Percentiles rank a stretch among this genome's conserved stretches.
phyloP scores from a whole-genome alignment of 2,888 invertebrate genomes.

The Eumacrocentrus americanus region DNA sequence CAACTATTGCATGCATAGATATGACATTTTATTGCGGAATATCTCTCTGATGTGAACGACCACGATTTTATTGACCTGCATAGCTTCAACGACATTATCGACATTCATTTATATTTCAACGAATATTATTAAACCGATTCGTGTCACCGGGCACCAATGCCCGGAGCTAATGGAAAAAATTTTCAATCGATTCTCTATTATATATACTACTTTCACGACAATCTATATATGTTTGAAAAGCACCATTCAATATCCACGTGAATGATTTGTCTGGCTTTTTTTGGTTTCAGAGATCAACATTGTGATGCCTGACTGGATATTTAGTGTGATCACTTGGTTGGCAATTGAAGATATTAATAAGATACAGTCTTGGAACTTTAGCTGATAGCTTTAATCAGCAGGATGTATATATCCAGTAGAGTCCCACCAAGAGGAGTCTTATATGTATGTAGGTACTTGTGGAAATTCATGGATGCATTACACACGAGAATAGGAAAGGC shows the following conservation, averaged over 20 bases:
- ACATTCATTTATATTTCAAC: constrained; percentile 25
- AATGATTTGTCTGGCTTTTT: not conserved
- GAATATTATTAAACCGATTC: constrained; percentile 24
- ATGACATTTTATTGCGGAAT: not conserved
- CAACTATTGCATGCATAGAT: not conserved
- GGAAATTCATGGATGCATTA: not conserved
- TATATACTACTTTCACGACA: not conserved
- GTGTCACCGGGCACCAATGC: constrained; percentile 18
- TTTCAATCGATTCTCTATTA: constrained; percentile 15
- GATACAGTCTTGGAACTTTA: no score
- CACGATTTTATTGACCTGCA: constrained; percentile 1
- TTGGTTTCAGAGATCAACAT: no score
- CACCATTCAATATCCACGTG: not conserved
- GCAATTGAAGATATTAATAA: no score
- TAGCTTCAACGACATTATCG: constrained; percentile 17
- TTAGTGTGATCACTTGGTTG: no score
- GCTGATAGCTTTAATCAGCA: no score
- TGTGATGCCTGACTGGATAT: no score
- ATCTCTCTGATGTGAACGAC: not conserved
- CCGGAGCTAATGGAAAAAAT: constrained; percentile 8
- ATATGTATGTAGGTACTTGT: no score
- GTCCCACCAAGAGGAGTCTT: no score
- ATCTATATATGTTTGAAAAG: not conserved
- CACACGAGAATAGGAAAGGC: not conserved
- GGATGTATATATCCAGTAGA: no score